phyloP scores from a whole-genome alignment of 2,113 vertebrate species.

The Coracopsis vasa region DNA sequence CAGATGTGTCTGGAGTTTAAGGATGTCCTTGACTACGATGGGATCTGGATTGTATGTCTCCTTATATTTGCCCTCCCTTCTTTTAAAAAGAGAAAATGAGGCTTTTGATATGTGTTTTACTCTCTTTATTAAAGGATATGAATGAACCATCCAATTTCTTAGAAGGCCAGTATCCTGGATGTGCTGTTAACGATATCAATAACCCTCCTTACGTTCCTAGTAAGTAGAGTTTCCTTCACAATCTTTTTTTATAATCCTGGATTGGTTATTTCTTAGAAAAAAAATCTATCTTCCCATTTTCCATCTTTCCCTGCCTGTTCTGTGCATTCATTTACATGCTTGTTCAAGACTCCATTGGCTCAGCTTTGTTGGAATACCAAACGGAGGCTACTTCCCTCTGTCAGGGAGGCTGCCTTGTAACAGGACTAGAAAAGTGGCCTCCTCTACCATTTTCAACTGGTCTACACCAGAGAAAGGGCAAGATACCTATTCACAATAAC shows the following conservation, averaged over 20 bases:
- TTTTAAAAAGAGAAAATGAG: not conserved
- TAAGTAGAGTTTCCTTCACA: slow-evolving; percentile 64
- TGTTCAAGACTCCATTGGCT: not conserved
- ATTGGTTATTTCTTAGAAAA: not conserved
- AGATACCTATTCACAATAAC: not conserved
- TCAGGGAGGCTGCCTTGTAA: not conserved
- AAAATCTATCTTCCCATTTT: not conserved
- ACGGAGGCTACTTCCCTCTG: not conserved
- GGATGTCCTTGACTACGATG: slow-evolving; percentile 82
- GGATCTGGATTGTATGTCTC: slow-evolving; percentile 86
- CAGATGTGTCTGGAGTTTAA: slow-evolving; percentile 79
- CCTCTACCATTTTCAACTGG: not conserved
- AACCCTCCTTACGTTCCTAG: slow-evolving; percentile 82
- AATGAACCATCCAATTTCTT: slow-evolving; percentile 85
- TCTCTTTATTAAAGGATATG: slow-evolving; percentile 81
- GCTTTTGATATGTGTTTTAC: not conserved
- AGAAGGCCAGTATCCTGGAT: slow-evolving; percentile 78
- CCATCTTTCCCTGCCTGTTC: not conserved
- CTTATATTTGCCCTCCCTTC: not conserved
- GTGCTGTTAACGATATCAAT: slow-evolving; percentile 79
- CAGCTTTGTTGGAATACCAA: not conserved
- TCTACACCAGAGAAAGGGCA: not conserved
- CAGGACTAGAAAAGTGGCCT: not conserved
- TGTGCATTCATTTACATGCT: not conserved
- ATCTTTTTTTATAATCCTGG: not conserved